Evolutionary conservation across 2,888 invertebrate genomes (phyloP), one percentile per base, ranked within the genome.

Genomic region (Eugnorisma glareosa): DNA sequence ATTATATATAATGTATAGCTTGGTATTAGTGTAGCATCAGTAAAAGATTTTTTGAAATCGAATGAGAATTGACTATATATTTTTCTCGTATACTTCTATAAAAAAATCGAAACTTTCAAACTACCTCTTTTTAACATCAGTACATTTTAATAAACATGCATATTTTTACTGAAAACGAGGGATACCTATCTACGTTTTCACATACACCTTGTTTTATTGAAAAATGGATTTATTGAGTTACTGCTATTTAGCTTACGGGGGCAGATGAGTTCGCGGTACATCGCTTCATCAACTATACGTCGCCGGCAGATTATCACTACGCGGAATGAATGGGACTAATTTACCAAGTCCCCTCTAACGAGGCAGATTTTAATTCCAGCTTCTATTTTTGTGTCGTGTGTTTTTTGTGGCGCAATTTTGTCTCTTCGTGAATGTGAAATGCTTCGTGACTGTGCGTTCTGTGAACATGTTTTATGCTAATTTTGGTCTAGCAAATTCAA

Each of bases 261-360:
- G 35, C 31, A 61, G 61, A 75, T 37, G 51, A 83, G 64, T 28
- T 66, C 31, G 35, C 35, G 40, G 76, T 77, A 78, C 77, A 72
- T 77, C 81, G 81, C 71, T 84, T 90, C 90, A 90, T 92, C 88
- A 88, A 80, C 83, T 84, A 87, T 85, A 85, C 86, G 91, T 89
- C 90, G 84, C 77, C 77, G 84, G 83, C 91, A 93, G 91, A 90
- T 91, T 88, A 91, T 90, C 88, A 88, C 89, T 85, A 85, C 75
- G 75, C 67, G 79, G 82, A 88, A 88, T 92, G 91, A 93, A 92
- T 89, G 83, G 88, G 86, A 88, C 93, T 92, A 92, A 93, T 93
- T 92, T 91, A 72, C 82, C 77, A 86, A 87, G 84, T 79, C 71
- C 81, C 76, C 77, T 86, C 80, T 79, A 82, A 78, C 79, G 75